Evolutionary conservation across 2,113 vertebrate genomes (phyloP).

Genomic region (Vicugna pacos): DNA sequence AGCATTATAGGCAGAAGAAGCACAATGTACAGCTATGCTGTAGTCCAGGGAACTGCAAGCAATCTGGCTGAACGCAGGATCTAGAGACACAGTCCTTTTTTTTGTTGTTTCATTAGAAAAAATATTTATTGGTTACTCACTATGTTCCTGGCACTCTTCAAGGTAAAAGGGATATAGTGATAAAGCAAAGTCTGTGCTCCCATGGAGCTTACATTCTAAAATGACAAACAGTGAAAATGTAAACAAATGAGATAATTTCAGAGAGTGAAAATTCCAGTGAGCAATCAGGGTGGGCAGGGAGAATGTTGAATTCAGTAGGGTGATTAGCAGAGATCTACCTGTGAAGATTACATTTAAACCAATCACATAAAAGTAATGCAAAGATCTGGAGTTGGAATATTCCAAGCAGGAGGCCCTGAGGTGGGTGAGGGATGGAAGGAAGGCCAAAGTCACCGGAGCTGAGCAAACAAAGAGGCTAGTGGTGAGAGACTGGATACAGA

Average conservation of each 20-base stretch:
- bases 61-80: background rate
- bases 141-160: background rate
- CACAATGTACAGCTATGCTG: background rate
- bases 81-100: background rate
- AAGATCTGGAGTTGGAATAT: background rate
- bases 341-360: background rate
- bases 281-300: background rate
- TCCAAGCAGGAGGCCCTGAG: background rate
- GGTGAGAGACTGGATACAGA: background rate
- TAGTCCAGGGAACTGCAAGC: background rate
- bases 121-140: background rate
- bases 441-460: background rate
- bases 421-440: background rate
- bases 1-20: background rate
- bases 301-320: background rate
- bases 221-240: slow-evolving; percentile 44
- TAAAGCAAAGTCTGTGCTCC: slow-evolving; percentile 17
- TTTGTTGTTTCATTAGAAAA: background rate
- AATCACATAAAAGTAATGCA: background rate
- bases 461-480: background rate
- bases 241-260: slow-evolving; percentile 40
- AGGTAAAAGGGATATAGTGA: background rate
- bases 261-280: background rate
- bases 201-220: background rate
- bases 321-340: background rate